Percentiles rank a stretch among this genome's conserved stretches.
Conservation (phyloP, 2,113 vertebrate genomes). For the Hucho hucho region DNA sequence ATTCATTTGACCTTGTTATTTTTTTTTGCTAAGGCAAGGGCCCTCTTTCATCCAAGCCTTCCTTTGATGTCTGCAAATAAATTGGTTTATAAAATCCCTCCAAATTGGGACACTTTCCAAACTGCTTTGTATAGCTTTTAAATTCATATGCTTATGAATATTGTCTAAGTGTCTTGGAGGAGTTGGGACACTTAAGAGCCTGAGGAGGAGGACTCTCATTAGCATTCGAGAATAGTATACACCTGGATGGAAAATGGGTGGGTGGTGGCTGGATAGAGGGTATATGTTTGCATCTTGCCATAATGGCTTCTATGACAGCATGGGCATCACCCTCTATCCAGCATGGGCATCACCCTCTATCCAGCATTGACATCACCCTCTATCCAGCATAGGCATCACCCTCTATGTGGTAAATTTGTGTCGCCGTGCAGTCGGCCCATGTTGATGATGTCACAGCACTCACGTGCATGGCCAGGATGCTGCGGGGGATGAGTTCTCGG, state of each 20-base stretch:
- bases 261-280: no score
- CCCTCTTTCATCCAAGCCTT: constrained; percentile 48
- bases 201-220: background rate
- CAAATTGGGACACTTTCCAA: constrained; percentile 37
- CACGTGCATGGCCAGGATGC: constrained; percentile 99
- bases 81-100: constrained; percentile 59
- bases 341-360: no score
- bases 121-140: constrained; percentile 61
- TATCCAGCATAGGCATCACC: no score
- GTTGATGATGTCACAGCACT: constrained; percentile 59
- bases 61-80: constrained; percentile 71
- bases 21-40: constrained; percentile 47
- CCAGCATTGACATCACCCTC: no score
- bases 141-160: constrained; percentile 49
- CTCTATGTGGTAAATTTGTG: no score
- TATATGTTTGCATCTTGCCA: no score
- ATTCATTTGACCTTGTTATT: constrained; percentile 67
- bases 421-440: no score
- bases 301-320: no score
- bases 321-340: no score
- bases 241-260: background rate
- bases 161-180: constrained; percentile 30
- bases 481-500: constrained; percentile 94
- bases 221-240: background rate
- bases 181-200: constrained; percentile 14